Evolutionary conservation across 1,140 invertebrate genomes (phyloP).

Genomic region (Macrobrachium nipponense): DNA sequence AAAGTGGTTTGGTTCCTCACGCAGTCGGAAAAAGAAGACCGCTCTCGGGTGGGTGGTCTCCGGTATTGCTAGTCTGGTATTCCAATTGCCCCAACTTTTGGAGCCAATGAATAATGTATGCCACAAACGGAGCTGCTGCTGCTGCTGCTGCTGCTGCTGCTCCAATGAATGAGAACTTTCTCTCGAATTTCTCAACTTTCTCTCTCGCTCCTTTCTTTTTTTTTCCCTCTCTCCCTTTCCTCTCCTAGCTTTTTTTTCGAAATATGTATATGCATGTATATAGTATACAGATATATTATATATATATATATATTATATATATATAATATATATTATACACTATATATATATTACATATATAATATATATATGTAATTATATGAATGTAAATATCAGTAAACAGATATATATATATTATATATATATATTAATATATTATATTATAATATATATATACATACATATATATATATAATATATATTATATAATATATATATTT

Average conservation of each 20-base stretch:
- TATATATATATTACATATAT: constrained; percentile 8
- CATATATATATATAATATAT: too few species aligned
- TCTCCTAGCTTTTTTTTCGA: not conserved
- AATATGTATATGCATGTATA: not conserved
- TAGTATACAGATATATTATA: not conserved
- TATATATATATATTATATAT: not conserved
- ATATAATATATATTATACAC: constrained; percentile 8
- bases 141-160: not conserved
- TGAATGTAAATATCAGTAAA: not conserved
- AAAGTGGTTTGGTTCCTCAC: too few species aligned
- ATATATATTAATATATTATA: too few species aligned
- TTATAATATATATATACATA: not conserved
- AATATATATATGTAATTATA: not conserved
- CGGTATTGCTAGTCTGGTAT: constrained; percentile 18
- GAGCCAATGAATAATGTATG: constrained; percentile 19
- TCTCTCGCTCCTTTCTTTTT: not conserved
- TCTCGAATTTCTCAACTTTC: not conserved
- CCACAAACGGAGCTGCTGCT: not conserved
- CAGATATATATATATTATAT: not conserved
- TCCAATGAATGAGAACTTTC: not conserved
- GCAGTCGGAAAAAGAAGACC: too few species aligned
- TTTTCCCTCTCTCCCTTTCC: too few species aligned
- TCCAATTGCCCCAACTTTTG: constrained; percentile 13
- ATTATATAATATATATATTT: not conserved
- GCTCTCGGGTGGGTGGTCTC: not conserved